phyloP scores from a whole-genome alignment of 64 coral and sea anemone genomes.

The Actinia equina region DNA sequence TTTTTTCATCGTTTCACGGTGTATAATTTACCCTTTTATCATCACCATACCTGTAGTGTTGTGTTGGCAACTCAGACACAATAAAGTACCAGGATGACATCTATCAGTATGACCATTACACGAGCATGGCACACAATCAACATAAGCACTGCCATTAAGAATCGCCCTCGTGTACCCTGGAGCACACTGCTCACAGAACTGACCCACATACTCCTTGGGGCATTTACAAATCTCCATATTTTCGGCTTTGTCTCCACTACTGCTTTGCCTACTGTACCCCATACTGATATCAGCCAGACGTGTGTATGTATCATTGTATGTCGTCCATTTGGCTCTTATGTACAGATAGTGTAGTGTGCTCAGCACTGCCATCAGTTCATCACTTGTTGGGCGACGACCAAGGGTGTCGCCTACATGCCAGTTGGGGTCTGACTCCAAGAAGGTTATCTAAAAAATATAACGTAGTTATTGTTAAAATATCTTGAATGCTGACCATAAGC shows the following conservation, averaged over 20 bases:
- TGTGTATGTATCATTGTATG: background rate
- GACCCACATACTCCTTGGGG: conserved; percentile 66
- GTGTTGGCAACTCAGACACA: conserved; percentile 74
- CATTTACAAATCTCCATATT: conserved; percentile 77
- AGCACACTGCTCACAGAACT: conserved; percentile 94
- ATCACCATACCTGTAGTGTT: conserved; percentile 63
- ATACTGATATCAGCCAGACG: conserved; percentile 41
- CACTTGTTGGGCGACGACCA: conserved; percentile 56
- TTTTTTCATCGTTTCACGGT: too few relatives aligned
- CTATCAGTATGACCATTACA: conserved; percentile 63
- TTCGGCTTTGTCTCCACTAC: background rate
- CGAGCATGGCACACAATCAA: conserved; percentile 65
- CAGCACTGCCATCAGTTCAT: conserved; percentile 74
- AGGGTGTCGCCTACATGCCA: conserved; percentile 59
- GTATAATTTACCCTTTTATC: too few relatives aligned
- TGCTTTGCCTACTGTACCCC: conserved; percentile 32
- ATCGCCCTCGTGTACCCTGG: conserved; percentile 62
- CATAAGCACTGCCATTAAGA: conserved; percentile 74
- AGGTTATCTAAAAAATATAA: conserved; percentile 33
- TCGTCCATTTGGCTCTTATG: conserved; percentile 88
- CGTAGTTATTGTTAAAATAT: too few relatives aligned
- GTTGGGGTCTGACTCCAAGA: conserved; percentile 34
- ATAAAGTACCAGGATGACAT: conserved; percentile 81
- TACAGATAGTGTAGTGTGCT: conserved; percentile 59
- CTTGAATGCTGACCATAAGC: too few relatives aligned